Conservation (phyloP, 2,888 invertebrate genomes). For the Hymenopus coronatus region DNA sequence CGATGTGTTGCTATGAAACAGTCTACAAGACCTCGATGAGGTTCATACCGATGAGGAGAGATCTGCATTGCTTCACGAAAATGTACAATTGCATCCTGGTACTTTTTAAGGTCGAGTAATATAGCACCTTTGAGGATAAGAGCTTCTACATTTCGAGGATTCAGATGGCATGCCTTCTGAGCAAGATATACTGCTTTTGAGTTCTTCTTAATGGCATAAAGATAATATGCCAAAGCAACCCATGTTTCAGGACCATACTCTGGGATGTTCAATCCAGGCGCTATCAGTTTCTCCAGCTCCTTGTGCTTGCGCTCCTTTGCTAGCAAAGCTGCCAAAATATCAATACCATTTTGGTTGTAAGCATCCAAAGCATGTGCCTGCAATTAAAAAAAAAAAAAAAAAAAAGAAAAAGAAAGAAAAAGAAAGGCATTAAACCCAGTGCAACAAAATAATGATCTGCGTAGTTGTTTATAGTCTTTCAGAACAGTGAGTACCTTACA, state of each 20-base stretch:
- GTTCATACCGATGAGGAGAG: slow-evolving; percentile 66
- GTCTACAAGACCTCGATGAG: slow-evolving; percentile 74
- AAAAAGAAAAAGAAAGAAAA: neutral
- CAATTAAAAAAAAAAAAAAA: slow-evolving; percentile 26
- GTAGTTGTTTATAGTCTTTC: no score
- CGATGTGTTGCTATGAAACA: slow-evolving; percentile 68
- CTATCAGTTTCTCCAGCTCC: slow-evolving; percentile 63
- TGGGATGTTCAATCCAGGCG: slow-evolving; percentile 48
- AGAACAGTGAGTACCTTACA: no score
- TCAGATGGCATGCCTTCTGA: slow-evolving; percentile 59
- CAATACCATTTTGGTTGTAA: slow-evolving; percentile 58
- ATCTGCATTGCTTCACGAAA: slow-evolving; percentile 63
- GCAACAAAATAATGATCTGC: neutral
- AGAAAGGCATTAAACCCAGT: neutral
- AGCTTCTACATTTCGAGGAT: slow-evolving; percentile 68
- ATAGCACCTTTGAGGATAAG: slow-evolving; percentile 69
- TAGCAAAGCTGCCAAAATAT: slow-evolving; percentile 61
- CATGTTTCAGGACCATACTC: slow-evolving; percentile 67
- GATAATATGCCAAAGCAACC: slow-evolving; percentile 71
- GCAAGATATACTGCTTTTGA: slow-evolving; percentile 70
- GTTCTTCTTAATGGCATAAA: slow-evolving; percentile 61
- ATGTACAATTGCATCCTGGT: slow-evolving; percentile 62
- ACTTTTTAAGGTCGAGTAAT: slow-evolving; percentile 63
- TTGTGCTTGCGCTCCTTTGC: slow-evolving; percentile 57
- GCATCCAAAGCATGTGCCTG: slow-evolving; percentile 56